phyloP scores from a whole-genome alignment of 2,113 vertebrate species.

The Sylvia atricapilla region DNA sequence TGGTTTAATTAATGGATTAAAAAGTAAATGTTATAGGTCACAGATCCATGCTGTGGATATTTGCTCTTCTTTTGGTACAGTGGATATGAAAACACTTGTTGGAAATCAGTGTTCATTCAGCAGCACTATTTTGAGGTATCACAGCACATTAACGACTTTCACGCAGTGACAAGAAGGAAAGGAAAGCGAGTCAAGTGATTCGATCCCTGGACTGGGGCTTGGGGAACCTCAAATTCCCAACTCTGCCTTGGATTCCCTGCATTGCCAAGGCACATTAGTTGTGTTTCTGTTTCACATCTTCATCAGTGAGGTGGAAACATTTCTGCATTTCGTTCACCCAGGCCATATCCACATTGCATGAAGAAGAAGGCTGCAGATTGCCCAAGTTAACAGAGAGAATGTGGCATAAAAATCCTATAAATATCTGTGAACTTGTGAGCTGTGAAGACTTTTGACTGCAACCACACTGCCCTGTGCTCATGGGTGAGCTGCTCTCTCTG shows the following conservation, averaged over 20 bases:
- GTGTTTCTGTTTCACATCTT: not conserved
- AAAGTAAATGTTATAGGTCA: not conserved
- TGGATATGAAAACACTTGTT: not conserved
- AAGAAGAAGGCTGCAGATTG: not conserved
- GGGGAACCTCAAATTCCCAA: not conserved
- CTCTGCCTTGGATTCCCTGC: not conserved
- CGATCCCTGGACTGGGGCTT: not conserved
- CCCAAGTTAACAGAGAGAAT: not conserved
- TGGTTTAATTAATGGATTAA: slow-evolving; percentile 4
- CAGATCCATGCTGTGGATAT: not conserved
- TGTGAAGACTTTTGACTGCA: not conserved
- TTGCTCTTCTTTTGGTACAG: not conserved
- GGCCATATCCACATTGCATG: not conserved
- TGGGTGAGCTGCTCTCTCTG: not conserved
- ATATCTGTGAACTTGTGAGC: not conserved
- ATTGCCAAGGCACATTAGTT: not conserved
- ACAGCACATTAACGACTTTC: not conserved
- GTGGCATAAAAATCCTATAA: not conserved
- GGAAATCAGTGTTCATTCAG: not conserved
- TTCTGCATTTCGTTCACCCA: not conserved
- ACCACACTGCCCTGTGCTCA: not conserved
- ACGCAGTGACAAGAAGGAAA: not conserved
- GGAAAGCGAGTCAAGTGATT: not conserved
- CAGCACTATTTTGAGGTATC: not conserved
- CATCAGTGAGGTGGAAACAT: not conserved